Evolutionary conservation across 2,888 invertebrate species (phyloP), one percentile per base, ranked within the genome.

Genomic region (Athalia rosae): DNA sequence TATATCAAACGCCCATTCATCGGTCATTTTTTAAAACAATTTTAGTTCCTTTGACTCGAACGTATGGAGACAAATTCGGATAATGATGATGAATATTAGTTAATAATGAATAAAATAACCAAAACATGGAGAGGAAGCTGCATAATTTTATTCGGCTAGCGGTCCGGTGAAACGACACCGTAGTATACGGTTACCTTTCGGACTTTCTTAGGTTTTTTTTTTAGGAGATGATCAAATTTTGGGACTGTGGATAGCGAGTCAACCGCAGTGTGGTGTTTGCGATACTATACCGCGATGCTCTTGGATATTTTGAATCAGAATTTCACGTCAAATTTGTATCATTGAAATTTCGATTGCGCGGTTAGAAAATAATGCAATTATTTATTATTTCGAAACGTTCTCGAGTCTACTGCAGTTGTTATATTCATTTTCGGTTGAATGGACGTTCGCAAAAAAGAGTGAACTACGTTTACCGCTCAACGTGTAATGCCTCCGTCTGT

Each of bases 391-490:
- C 58, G 71, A 56, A 71, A 71, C 45, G 45, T 58, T 0, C 41
- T 58, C 56, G 71, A 71, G 71, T 58, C 71, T 58, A 13, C 58
- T 7, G 8, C 58, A 58, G 45, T 15, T 7, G 15, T n/a, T 64
- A 7, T 3, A 8, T 15, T 50, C 45, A n/a, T 71, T 58, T 71
- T 56, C 71, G 71, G 71, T 71, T 71, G 50, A 71, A 58, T 71
- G 71, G 45, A 11, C 58, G 71, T 71, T 71, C n/a, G 58, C 58
- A 71, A 56, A 58, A 58, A 56, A 13, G 41, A 4, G 63, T 53
- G n/a, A 11, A 53, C n/a, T n/a, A 63, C 4, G 0, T 41, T 43
- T 50, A 8, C 28, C 28, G 28, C 28, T 28, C 2, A 28, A 28
- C 28, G 0, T 28, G 28, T 28, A 28, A 2, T 28, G 28, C 28